Conservation (phyloP, 2,797 vertebrate genomes). For the Phoeniculus purpureus region DNA sequence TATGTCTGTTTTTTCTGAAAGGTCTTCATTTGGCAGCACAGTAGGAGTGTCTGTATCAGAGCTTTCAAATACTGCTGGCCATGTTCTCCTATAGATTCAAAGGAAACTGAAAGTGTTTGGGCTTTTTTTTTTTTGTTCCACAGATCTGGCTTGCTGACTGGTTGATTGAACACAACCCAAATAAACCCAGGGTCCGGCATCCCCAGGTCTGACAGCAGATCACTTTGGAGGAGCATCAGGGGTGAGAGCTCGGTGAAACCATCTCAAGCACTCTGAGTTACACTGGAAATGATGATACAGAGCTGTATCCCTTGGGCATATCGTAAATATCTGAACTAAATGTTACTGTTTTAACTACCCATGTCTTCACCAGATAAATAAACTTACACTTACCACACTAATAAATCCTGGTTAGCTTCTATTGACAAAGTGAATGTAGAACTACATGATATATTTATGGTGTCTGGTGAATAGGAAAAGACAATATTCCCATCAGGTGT, state of each 20-base stretch:
- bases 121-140: conserved; percentile 13
- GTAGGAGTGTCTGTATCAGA: not conserved
- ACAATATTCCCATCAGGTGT: not conserved
- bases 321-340: not conserved
- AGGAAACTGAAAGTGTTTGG: not conserved
- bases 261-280: not conserved
- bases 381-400: too few relatives aligned
- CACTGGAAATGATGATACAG: not conserved
- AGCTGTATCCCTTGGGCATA: not conserved
- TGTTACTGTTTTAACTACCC: not conserved
- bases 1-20: not conserved
- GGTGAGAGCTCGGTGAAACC: not conserved
- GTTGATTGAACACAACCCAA: conserved; percentile 91
- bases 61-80: not conserved
- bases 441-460: not conserved
- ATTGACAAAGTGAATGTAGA: not conserved
- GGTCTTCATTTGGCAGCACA: not conserved
- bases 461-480: not conserved
- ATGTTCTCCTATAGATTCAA: not conserved
- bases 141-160: conserved; percentile 96
- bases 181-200: conserved; percentile 82
- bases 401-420: too few relatives aligned
- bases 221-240: conserved; percentile 40
- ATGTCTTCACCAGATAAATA: not conserved
- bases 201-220: conserved; percentile 77